Base-by-base conservation (phyloP, 2,113 vertebrate species). In the Actinemys pallida region DNA sequence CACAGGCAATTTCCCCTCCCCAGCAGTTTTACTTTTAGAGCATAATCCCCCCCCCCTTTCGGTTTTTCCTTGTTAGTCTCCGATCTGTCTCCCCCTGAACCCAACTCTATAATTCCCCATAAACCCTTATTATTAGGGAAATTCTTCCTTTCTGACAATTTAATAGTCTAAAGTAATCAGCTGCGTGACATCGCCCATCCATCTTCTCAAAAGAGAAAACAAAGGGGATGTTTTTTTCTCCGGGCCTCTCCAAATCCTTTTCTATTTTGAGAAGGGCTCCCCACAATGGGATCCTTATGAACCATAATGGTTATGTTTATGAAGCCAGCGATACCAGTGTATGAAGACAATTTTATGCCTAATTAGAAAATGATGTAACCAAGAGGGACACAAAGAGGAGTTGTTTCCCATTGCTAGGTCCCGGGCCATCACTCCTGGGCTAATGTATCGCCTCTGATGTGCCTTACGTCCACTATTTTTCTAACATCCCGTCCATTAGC, bases 111-210 rank as follows among this genome's bases (percentile, higher is more conserved):
- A 98, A 98, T 98, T 99, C 98, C 98, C 98, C 94, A 90, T 95
- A 98, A 98, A 98, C 91, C 45, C 72, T 97, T 98, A 98, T 98
- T 98, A 98, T 99, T 98, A 98, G 98, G 97, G 97, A 98, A 98
- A 99, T 98, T 98, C 98, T 98, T 98, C 97, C 98, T 98, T 98
- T 99, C 98, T 99, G 99, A 99, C 99, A 99, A 99, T 99, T 98
- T 99, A 99, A 99, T 99, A 98, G 99, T 98, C 98, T 98, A 99
- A 98, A 99, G 98, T 98, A 99, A 99, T 99, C 99, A 99, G 99
- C 98, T 98, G 98, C 95, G 96, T 99, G 99, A 99, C 99, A 99
- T 95, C 96, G 97, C 97, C 98, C 99, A 99, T 99, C 99, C 99
- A 99, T 99, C 99, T 99, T 98, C 97, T 97, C 95, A 96, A 98